These are phyloP conservation scores for Orientallactaga bullata DNA, from an alignment of 2,113 vertebrate genomes.

Conservation along the genomic window DNA sequence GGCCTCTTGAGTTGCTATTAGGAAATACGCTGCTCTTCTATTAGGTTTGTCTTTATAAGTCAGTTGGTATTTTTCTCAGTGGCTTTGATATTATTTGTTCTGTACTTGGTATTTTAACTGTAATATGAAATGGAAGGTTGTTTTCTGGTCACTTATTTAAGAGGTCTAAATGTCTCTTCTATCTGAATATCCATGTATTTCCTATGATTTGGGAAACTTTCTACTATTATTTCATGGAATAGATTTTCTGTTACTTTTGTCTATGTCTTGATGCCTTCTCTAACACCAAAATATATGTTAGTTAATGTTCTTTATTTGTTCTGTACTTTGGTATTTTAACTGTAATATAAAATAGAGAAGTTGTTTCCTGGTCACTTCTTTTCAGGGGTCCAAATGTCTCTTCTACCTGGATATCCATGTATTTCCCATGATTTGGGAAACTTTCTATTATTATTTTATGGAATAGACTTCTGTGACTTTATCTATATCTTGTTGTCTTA, in stretches of 20 bases:
- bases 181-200: not conserved
- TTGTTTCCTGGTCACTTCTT: not conserved
- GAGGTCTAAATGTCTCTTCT: not conserved
- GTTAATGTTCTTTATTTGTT: no score
- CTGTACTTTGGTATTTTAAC: not conserved
- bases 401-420: not conserved
- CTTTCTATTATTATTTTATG: no score
- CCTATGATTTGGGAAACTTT: no score
- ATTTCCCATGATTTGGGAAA: not conserved
- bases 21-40: no score
- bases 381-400: not conserved
- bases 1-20: no score
- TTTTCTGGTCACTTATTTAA: not conserved
- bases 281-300: no score
- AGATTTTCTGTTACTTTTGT: not conserved
- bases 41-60: no score
- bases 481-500: no score
- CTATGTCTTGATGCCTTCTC: no score
- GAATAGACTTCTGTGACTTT: not conserved
- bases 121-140: not conserved
- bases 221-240: no score
- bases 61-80: no score
- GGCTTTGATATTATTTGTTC: no score
- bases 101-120: not conserved
- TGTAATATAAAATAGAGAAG: not conserved